Evolutionary conservation across 1,140 invertebrate species (phyloP).

Genomic region (Palaemon carinicauda): DNA sequence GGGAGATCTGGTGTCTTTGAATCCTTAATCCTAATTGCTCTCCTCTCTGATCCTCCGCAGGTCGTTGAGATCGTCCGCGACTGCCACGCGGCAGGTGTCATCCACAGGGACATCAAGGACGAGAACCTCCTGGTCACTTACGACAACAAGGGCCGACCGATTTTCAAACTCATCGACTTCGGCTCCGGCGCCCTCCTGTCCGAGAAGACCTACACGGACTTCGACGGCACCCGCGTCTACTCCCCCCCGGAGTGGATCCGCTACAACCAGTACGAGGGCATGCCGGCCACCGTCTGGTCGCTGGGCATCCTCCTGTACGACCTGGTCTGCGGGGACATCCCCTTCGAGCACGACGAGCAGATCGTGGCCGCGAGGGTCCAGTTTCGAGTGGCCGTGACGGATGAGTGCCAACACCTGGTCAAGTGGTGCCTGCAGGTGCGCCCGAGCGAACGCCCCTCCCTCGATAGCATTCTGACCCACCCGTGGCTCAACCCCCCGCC

Average conservation of each 20-base stretch:
- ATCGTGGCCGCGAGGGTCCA: conserved; percentile 72
- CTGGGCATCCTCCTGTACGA: conserved; percentile 76
- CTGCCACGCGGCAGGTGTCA: conserved; percentile 68
- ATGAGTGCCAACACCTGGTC: conserved; percentile 73
- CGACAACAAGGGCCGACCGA: conserved; percentile 31
- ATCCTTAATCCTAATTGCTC: no score
- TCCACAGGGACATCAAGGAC: conserved; percentile 76
- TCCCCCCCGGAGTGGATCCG: conserved; percentile 77
- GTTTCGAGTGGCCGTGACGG: conserved; percentile 66
- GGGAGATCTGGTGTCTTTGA: no score
- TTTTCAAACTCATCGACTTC: conserved; percentile 73
- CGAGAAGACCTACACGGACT: conserved; percentile 72
- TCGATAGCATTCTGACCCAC: conserved; percentile 71
- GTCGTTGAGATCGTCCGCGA: conserved; percentile 68
- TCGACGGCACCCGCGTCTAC: conserved; percentile 73
- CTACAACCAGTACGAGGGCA: conserved; percentile 70
- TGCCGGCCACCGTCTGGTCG: conserved; percentile 75
- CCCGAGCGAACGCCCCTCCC: conserved; percentile 68
- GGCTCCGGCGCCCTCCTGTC: conserved; percentile 73
- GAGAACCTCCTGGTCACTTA: conserved; percentile 59
- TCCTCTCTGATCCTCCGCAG: conserved; percentile 62
- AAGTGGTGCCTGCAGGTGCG: conserved; percentile 69
- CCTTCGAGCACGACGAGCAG: conserved; percentile 75
- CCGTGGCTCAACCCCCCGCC: conserved; percentile 68
- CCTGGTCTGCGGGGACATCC: conserved; percentile 77